Conservation (phyloP, 2,888 invertebrate species). For the Cryptocephalus moraei region DNA sequence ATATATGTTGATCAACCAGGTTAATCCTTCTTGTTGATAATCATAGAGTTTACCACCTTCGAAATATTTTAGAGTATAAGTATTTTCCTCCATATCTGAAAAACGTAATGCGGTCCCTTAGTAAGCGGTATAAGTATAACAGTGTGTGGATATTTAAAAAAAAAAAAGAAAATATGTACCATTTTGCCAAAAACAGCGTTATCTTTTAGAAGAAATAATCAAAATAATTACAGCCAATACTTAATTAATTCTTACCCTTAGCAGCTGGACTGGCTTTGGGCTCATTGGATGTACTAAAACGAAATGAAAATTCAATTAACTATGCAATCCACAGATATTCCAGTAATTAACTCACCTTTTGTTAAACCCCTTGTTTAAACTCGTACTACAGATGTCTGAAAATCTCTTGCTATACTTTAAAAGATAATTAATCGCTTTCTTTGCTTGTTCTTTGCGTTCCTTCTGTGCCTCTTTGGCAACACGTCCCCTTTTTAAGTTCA, state of each 20-base stretch:
- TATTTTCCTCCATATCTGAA: no score
- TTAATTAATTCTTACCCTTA: no score
- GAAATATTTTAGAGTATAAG: conserved; percentile 18
- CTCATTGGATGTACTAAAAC: no score
- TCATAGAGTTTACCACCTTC: conserved; percentile 43
- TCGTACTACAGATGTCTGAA: not conserved
- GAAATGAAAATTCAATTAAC: not conserved
- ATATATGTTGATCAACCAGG: conserved; percentile 44
- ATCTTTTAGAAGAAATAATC: no score
- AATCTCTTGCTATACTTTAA: not conserved
- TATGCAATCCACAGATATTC: not conserved
- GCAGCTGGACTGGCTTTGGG: no score
- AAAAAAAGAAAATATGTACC: no score
- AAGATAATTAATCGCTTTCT: not conserved
- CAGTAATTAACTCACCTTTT: not conserved
- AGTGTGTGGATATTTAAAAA: no score
- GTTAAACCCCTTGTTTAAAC: not conserved
- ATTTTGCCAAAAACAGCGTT: no score
- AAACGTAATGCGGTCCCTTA: no score
- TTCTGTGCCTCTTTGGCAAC: not conserved
- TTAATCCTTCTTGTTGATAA: conserved; percentile 55
- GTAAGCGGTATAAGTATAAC: no score
- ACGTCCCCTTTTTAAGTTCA: not conserved
- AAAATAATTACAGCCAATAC: no score
- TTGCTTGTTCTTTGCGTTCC: not conserved